Base-by-base conservation (phyloP, 2,888 invertebrate species). In the Acanthococcus lagerstroemiae region DNA sequence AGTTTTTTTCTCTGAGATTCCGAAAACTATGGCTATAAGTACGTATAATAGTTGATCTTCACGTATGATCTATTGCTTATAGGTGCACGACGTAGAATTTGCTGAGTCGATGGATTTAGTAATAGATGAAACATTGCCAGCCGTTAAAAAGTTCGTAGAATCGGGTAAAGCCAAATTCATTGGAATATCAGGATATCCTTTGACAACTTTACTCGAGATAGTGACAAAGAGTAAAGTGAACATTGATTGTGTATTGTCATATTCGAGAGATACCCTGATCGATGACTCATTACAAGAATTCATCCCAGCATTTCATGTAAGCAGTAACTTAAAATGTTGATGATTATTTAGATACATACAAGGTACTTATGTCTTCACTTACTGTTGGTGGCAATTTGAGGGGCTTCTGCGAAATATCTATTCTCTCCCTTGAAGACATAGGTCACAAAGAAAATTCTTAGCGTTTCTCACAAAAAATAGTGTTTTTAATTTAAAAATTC, bases 51-150 rank as follows among this genome's bases (percentile, higher is more conserved):
- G n/a, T 37, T 37, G 37, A 37, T 37, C 37, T 37, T 15, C 6
- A 9, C 37, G 19, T 48, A 19, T 48, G 12, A n/a, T 9, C 4
- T 15, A 4, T 21, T 48, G 48, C 2, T 9, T n/a, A 25, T 74
- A 95, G 92, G 83, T 95, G n/a, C 95, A 95, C 73, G 95, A 96
- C 73, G 79, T 90, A 65, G 94, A 95, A 72, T 95, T 93, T 75
- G 88, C 90, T 0, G 83, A 86, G 5, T 37, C 50, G 12, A 44
- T 44, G 37, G 84, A 90, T 48, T 77, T 87, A 9, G 80, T 96
- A 3, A 71, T 94, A 0, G 86, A 88, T 60, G 93, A 95, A 77
- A 93, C 94, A 0, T 75, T 96, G 45, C 95, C 95, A 3, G 83
- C 86, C 1, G 76, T 95, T 12, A 84, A 87, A 71, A 83, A 83